These are phyloP conservation scores for Leucosticte australis DNA, from an alignment of 2,113 vertebrate species.

Conservation along the genomic window DNA sequence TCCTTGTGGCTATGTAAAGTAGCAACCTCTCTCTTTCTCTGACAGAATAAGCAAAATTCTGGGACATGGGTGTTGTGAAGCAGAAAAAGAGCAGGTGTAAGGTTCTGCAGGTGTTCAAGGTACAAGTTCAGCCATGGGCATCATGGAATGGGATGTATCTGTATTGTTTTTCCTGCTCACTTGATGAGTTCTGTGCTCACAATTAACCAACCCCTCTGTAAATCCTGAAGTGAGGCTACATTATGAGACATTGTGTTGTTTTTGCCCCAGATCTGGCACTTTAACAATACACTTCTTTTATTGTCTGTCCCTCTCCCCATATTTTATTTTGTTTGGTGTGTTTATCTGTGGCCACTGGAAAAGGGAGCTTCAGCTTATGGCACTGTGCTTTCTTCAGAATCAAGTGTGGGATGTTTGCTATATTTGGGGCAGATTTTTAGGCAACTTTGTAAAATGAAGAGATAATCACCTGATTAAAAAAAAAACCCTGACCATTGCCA, in stretches of 20 bases:
- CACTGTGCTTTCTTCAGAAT: background rate
- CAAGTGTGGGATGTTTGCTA: background rate
- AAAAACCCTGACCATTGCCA: background rate
- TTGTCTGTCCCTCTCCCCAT: background rate
- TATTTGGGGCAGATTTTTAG: background rate
- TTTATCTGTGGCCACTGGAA: background rate
- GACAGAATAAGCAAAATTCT: background rate
- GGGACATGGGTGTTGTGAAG: background rate
- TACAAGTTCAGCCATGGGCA: background rate
- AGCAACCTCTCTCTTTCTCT: background rate
- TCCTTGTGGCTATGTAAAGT: background rate
- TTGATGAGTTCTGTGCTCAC: background rate
- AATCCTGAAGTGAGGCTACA: background rate
- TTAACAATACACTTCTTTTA: background rate
- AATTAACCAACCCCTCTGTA: accelerated
- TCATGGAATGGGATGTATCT: accelerated
- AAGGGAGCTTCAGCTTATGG: background rate
- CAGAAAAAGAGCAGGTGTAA: background rate
- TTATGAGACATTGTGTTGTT: background rate
- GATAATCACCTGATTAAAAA: background rate
- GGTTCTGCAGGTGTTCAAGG: background rate
- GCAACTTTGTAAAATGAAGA: background rate
- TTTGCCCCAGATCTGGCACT: background rate
- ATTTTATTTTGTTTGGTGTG: background rate
- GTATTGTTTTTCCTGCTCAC: background rate